Evolutionary conservation across 1,140 invertebrate genomes (phyloP).

Genomic region (Samia ricini): DNA sequence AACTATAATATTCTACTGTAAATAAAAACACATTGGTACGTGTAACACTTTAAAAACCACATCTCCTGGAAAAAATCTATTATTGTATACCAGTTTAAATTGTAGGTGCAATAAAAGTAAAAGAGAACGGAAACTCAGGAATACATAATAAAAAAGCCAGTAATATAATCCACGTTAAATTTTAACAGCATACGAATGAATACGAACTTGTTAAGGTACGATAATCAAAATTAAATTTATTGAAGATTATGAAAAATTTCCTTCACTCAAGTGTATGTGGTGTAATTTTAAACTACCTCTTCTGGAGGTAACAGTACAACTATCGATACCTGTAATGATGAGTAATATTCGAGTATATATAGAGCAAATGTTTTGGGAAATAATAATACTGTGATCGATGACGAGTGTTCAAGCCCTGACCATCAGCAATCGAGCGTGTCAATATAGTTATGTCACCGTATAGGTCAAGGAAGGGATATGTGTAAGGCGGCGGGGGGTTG

Average conservation of each 20-base stretch:
- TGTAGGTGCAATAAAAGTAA: conserved; percentile 1
- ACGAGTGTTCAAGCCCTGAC: conserved; percentile 28
- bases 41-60: not conserved
- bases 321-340: no score
- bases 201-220: not conserved
- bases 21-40: not conserved
- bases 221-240: not conserved
- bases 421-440: conserved; percentile 41
- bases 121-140: not conserved
- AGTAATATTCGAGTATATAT: no score
- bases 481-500: conserved; percentile 30
- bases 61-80: not conserved
- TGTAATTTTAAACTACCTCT: no score
- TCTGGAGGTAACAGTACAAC: no score
- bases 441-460: conserved; percentile 39
- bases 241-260: no score
- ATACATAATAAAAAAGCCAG: not conserved
- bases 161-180: not conserved
- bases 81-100: not conserved
- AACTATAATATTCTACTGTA: not conserved
- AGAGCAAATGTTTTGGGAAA: no score
- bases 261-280: no score
- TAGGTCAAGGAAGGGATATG: conserved; percentile 48
- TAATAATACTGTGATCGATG: no score
- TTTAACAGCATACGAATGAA: not conserved